A percentile compares a stretch with the other conserved stretches of the same genome.
phyloP scores from a whole-genome alignment of 2,797 vertebrate species.

The Cyclopterus lumpus region DNA sequence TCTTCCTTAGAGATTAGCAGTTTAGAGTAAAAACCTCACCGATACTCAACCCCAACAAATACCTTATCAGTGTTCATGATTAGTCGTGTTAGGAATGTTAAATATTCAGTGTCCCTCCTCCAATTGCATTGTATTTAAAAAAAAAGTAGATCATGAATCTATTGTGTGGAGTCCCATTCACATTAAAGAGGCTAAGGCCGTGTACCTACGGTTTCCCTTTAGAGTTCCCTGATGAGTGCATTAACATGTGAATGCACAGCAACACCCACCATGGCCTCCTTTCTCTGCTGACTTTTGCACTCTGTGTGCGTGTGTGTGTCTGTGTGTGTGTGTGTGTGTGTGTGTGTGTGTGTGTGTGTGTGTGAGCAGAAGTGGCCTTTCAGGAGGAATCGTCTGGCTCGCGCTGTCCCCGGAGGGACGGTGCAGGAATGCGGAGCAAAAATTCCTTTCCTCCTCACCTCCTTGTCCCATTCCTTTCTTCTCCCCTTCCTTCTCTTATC shows the following conservation, averaged over 20 bases:
- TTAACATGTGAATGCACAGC: not conserved
- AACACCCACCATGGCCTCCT: conserved; percentile 13
- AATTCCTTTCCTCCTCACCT: conserved; percentile 44
- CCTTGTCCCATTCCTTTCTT: conserved; percentile 16
- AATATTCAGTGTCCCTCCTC: not conserved
- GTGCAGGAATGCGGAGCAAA: conserved; percentile 54
- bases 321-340: conserved; percentile 16
- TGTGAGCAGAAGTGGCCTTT: conserved; percentile 13
- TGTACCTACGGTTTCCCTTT: not conserved
- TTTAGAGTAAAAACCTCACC: not conserved
- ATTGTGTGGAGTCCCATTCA: not conserved
- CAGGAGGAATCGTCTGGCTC: conserved; percentile 37
- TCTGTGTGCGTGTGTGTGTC: not conserved
- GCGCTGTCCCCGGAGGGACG: conserved; percentile 49
- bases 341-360: conserved; percentile 31
- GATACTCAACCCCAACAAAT: not conserved
- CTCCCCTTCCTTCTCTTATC: conserved; percentile 15
- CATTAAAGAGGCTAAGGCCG: not conserved
- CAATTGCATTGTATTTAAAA: not conserved
- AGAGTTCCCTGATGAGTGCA: not conserved
- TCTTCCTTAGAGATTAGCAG: not conserved
- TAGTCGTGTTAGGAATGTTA: not conserved
- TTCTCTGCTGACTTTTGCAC: conserved; percentile 6
- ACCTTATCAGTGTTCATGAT: not conserved
- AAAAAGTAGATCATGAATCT: not conserved